A percentile compares a stretch with the other conserved stretches of the same genome.
Conservation (phyloP, 2,113 vertebrate species). For the Chelonoidis abingdonii region DNA sequence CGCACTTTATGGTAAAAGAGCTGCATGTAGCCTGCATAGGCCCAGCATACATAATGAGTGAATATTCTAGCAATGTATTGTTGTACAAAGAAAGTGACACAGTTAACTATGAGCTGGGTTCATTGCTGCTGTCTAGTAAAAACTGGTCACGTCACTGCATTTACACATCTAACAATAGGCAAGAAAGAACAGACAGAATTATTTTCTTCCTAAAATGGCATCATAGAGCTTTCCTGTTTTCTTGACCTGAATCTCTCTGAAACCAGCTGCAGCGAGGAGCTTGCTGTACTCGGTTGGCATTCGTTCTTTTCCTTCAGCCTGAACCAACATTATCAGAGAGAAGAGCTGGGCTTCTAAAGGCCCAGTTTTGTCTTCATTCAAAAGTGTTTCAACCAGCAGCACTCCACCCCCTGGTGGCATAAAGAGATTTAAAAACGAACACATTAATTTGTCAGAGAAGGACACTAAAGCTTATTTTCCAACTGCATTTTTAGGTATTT, state of each 20-base stretch:
- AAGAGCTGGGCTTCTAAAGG: constrained; percentile 83
- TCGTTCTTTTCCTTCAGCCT: constrained; percentile 88
- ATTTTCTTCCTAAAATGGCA: constrained; percentile 83
- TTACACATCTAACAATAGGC: background rate
- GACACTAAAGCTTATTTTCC: background rate
- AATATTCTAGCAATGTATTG: background rate
- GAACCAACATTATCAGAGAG: constrained; percentile 91
- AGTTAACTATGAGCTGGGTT: background rate
- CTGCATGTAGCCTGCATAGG: fast-evolving
- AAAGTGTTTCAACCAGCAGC: constrained; percentile 84
- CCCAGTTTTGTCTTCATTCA: constrained; percentile 83
- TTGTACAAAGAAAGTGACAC: background rate
- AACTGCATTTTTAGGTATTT: background rate
- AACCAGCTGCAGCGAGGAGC: constrained; percentile 83
- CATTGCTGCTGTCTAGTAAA: background rate
- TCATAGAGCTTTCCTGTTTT: constrained; percentile 85
- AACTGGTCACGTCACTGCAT: background rate
- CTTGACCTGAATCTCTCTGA: constrained; percentile 71
- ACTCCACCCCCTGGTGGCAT: constrained; percentile 81
- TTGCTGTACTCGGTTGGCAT: constrained; percentile 78
- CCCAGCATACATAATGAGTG: background rate
- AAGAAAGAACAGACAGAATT: background rate
- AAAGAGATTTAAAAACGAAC: background rate
- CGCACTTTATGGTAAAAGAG: background rate
- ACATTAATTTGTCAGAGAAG: fast-evolving